Conservation (phyloP, 2,888 invertebrate genomes). For the Sarcophaga rosellei region DNA sequence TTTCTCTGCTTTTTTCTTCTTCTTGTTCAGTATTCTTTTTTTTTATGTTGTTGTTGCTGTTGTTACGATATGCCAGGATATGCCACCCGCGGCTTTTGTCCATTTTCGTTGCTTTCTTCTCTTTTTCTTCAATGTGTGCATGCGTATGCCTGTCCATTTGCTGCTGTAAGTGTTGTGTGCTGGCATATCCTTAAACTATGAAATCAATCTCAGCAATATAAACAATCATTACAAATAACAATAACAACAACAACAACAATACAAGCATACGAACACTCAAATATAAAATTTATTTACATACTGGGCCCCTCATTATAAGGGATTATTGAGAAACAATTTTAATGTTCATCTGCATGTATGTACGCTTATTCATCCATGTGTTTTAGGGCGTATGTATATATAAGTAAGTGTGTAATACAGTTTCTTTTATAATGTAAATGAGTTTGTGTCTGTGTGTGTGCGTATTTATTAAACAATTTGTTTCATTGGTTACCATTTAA, state of each 20-base stretch:
- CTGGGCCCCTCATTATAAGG: slow-evolving; percentile 58
- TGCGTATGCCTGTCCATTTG: not conserved
- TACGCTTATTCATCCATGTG: not conserved
- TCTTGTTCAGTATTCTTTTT: not conserved
- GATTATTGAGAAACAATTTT: slow-evolving; percentile 54
- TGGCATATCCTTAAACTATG: slow-evolving; percentile 50
- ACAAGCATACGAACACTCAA: not conserved
- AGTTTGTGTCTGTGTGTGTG: slow-evolving; percentile 3
- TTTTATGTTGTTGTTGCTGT: slow-evolving; percentile 11
- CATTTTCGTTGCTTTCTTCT: slow-evolving; percentile 27
- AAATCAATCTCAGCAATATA: slow-evolving; percentile 59
- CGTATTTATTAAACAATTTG: slow-evolving; percentile 4
- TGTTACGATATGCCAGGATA: slow-evolving; percentile 28
- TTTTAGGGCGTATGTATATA: not conserved
- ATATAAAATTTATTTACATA: slow-evolving; percentile 47
- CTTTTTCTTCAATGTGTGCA: not conserved
- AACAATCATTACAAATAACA: slow-evolving; percentile 26
- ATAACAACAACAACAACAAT: not conserved
- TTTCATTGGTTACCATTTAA: not conserved
- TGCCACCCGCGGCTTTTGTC: slow-evolving; percentile 57
- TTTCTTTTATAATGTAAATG: not conserved
- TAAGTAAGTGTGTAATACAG: not conserved
- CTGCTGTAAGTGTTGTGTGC: not conserved
- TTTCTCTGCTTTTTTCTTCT: not conserved
- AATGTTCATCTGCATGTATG: slow-evolving; percentile 7